These are phyloP conservation scores for Nibea coibor DNA, from an alignment of 2,113 vertebrate species.

Conservation along the genomic window DNA sequence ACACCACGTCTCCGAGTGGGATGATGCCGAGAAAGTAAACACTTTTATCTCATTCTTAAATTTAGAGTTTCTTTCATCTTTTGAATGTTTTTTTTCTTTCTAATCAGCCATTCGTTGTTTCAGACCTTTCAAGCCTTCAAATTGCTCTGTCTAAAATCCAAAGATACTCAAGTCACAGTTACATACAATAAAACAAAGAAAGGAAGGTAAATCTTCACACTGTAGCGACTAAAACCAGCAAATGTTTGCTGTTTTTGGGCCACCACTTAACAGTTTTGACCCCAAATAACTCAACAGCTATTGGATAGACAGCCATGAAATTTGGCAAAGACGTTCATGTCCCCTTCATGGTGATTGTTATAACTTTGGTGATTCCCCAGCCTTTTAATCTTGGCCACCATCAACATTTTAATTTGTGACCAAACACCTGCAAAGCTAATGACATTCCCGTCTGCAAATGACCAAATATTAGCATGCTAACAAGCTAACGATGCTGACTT, in stretches of 20 bases:
- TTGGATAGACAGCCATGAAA: no score
- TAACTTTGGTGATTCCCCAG: no score
- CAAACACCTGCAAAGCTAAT: no score
- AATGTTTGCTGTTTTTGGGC: no score
- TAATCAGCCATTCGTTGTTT: not conserved
- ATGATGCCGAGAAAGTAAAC: not conserved
- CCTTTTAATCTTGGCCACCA: no score
- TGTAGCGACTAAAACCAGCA: no score
- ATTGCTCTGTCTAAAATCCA: not conserved
- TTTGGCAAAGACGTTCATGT: no score
- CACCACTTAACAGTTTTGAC: no score
- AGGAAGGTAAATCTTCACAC: not conserved
- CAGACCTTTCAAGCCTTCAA: not conserved
- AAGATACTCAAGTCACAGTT: not conserved
- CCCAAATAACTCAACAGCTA: no score
- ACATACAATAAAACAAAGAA: not conserved
- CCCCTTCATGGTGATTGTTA: no score
- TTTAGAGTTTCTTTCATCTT: not conserved
- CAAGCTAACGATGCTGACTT: not conserved
- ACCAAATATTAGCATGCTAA: not conserved
- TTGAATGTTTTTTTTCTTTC: not conserved
- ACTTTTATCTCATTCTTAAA: conserved; percentile 1
- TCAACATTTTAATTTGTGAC: no score
- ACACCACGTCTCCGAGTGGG: conserved; percentile 1
- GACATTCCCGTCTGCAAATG: not conserved